Evolutionary conservation across 2,797 vertebrate genomes (phyloP).

Genomic region (Arctocebus calabarensis): DNA sequence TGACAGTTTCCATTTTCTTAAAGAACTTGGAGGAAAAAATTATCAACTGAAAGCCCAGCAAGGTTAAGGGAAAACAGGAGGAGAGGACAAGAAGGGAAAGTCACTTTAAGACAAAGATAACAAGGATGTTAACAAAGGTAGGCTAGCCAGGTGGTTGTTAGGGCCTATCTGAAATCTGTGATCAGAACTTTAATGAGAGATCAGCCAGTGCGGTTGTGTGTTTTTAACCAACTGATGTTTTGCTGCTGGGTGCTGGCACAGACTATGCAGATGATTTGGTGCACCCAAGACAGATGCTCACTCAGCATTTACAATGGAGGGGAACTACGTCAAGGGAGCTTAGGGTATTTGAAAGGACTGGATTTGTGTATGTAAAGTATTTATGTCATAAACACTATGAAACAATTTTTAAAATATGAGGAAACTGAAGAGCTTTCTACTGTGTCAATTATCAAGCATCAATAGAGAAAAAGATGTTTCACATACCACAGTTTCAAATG

Average conservation of each 20-base stretch:
- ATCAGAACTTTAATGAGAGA: neutral
- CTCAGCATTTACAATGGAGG: neutral
- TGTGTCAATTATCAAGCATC: neutral
- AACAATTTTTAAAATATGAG: slow-evolving; percentile 21
- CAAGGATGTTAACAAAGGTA: neutral
- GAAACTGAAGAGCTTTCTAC: neutral
- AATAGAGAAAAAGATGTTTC: neutral
- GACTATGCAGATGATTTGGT: neutral
- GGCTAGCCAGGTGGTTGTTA: neutral
- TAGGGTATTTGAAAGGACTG: too few species aligned
- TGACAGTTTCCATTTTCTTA: neutral
- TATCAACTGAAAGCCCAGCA: neutral
- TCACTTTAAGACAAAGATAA: neutral
- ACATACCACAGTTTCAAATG: neutral
- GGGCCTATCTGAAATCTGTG: neutral
- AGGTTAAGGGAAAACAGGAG: neutral
- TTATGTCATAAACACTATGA: neutral
- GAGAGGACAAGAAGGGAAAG: neutral
- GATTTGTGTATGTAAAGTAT: neutral
- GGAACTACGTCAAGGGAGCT: neutral
- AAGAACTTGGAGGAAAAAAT: neutral
- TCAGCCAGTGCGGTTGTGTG: too few species aligned
- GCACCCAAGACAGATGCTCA: neutral
- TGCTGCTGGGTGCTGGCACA: too few species aligned
- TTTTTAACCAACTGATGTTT: neutral